Evolutionary conservation across 2,888 invertebrate species (phyloP), one percentile per base, ranked within the genome.

Genomic region (Fissipunctia ypsillon): DNA sequence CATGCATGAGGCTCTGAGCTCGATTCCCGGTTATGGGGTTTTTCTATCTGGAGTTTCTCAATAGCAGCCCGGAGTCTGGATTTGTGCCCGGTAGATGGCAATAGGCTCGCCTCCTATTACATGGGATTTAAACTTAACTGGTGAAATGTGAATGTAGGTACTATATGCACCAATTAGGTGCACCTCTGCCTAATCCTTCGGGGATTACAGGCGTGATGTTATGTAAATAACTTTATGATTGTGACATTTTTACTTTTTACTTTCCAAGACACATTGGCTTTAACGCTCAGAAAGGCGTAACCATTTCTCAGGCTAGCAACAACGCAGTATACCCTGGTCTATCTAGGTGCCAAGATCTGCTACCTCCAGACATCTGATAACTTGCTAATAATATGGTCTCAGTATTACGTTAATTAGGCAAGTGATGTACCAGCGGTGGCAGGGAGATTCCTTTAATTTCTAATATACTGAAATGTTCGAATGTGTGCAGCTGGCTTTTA

Each of bases 401-500:
- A 45, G 60, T 67, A 69, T 68, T 76, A 76, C 65, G 52, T 78
- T 84, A 88, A 87, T 87, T 88, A 88, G 72, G 71, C 66, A 79
- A 84, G 84, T 83, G 72, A 79, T 69, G 71, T 83, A 41, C 66
- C 35, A 64, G 69, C 63, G 69, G 57, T 50, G 59, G 41, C 48
- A 7, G 69, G 52, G 52, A 28, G 60, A 50, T 45, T 68, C 63
- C 84, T 87, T 89, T 87, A 88, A 87, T 71, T 84, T 83, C 59
- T 76, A 73, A 77, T 73, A 76, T 59, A 69, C 64, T 48, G 64
- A 70, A 61, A 73, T 67, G 63, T 25, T 63, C 52, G n/a, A 64
- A 45, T n/a, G 31, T 54, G 25, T 54, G 25, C 25, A 57, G 72
- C 25, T 10, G 19, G n/a, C 60, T 65, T 81, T 84, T 76, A 70